Percentiles rank a stretch among this genome's conserved stretches.
Conservation (phyloP, 2,888 invertebrate species). For the Acanthococcus lagerstroemiae region DNA sequence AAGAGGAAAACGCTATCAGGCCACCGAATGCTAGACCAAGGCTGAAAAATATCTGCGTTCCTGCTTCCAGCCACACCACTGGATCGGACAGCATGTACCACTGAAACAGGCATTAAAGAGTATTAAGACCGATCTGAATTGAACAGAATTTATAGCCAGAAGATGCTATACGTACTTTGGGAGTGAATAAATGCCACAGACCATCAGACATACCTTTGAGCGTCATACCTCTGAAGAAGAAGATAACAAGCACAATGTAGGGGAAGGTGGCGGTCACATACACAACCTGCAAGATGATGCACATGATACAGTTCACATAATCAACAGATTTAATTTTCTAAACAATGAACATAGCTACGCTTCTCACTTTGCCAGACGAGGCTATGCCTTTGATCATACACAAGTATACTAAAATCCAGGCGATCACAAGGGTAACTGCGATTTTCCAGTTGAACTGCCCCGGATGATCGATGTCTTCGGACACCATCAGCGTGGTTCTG, state of each 20-base stretch:
- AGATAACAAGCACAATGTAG: conserved; percentile 86
- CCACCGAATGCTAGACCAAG: conserved; percentile 92
- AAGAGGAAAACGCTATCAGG: conserved; percentile 89
- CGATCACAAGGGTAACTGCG: conserved; percentile 69
- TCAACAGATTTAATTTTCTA: neutral
- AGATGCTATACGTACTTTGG: conserved; percentile 49
- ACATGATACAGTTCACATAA: neutral
- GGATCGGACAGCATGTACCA: conserved; percentile 87
- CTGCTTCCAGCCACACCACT: conserved; percentile 94
- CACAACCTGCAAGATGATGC: conserved; percentile 49
- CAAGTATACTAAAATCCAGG: conserved; percentile 89
- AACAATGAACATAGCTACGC: neutral
- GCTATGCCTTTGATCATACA: conserved; percentile 98
- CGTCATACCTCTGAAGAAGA: conserved; percentile 89
- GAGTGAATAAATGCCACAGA: conserved; percentile 77
- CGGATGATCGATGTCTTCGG: conserved; percentile 75
- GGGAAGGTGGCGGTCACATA: conserved; percentile 96
- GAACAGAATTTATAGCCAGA: neutral
- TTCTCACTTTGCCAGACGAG: conserved; percentile 77
- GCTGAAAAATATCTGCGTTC: conserved; percentile 95
- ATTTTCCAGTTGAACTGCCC: conserved; percentile 87
- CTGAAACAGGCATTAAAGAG: conserved; percentile 40
- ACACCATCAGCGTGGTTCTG: conserved; percentile 79
- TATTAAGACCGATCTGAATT: neutral
- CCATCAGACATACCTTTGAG: conserved; percentile 80